Percentiles rank a stretch among this genome's conserved stretches.
Conservation (phyloP, 1,140 invertebrate genomes). For the Myzus persicae region DNA sequence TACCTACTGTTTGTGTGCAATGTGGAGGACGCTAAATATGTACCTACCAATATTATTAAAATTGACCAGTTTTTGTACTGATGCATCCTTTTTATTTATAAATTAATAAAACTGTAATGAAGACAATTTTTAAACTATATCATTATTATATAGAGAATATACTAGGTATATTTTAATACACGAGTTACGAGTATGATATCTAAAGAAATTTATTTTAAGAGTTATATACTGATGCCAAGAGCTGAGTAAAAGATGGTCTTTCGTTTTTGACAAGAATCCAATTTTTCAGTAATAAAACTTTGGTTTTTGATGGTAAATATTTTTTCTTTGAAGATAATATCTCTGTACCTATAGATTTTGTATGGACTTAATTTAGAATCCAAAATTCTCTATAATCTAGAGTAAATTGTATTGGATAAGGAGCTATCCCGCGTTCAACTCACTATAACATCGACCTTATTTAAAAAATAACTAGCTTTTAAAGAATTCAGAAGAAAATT, state of each 20-base stretch:
- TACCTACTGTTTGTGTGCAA: too few relatives aligned
- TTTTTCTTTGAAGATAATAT: background rate
- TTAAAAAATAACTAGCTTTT: background rate
- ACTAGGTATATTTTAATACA: background rate
- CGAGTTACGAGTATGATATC: background rate
- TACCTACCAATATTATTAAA: background rate
- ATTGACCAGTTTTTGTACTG: background rate
- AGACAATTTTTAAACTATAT: background rate
- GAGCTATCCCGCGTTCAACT: background rate
- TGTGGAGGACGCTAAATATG: background rate
- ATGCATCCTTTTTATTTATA: background rate
- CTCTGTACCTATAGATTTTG: background rate
- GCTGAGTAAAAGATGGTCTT: background rate
- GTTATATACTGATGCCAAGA: background rate
- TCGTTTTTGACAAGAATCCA: background rate
- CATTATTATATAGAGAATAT: background rate
- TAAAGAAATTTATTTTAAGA: slow-evolving; percentile 23
- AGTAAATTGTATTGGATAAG: background rate
- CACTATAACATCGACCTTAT: background rate
- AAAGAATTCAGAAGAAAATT: background rate
- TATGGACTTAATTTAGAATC: background rate
- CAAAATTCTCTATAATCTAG: background rate
- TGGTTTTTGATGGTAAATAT: background rate
- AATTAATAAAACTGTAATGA: background rate
- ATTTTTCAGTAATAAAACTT: background rate